Conservation (phyloP, 2,113 vertebrate species). For the Tichodroma muraria region DNA sequence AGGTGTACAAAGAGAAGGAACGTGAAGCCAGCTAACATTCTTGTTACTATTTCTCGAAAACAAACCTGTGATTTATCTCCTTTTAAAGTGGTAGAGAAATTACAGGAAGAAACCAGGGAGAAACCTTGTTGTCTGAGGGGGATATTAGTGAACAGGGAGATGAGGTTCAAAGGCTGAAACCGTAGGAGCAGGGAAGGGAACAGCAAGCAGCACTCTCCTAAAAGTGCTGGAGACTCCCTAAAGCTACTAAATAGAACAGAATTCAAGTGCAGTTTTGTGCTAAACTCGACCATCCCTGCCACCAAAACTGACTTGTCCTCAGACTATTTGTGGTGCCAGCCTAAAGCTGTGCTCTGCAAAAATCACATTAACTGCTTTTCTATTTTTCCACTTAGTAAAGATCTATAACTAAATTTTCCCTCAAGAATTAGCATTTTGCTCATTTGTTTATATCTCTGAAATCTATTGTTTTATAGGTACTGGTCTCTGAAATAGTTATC, state of each 20-base stretch:
- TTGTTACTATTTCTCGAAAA: rapidly evolving
- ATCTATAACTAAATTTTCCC: background rate
- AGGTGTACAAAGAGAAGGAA: background rate
- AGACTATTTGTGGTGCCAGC: background rate
- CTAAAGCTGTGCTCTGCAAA: background rate
- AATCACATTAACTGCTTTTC: background rate
- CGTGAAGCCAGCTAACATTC: rapidly evolving
- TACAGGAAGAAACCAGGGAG: background rate
- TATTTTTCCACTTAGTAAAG: background rate
- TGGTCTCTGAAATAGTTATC: background rate
- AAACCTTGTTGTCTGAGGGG: background rate
- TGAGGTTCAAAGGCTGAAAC: background rate
- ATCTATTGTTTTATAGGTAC: background rate
- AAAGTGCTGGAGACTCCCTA: background rate
- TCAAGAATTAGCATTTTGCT: background rate
- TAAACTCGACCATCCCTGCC: background rate
- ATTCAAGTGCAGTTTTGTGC: background rate
- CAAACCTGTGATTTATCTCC: background rate
- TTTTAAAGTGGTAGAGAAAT: background rate
- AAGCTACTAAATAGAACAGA: background rate
- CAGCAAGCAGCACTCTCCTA: background rate
- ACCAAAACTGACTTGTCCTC: background rate
- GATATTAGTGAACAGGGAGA: background rate
- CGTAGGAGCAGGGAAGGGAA: background rate
- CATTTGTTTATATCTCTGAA: background rate